Evolutionary conservation across 1,140 invertebrate species (phyloP).

Genomic region (Leptopilina clavipes): DNA sequence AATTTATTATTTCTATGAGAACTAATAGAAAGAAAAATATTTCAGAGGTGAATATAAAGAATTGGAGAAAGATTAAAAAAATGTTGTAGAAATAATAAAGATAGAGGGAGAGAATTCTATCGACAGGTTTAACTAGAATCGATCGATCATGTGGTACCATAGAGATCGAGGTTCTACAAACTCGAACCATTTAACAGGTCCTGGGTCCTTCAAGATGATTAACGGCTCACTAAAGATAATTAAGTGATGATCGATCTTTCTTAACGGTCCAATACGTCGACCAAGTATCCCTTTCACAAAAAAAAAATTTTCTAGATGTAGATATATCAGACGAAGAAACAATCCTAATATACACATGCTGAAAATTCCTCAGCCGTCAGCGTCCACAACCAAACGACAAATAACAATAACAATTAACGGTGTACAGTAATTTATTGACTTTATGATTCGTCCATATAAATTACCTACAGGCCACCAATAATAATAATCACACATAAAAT

Average conservation of each 20-base stretch:
- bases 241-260: slow-evolving; percentile 53
- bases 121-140: slow-evolving; percentile 26
- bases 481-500: too few species aligned
- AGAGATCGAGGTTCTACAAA: slow-evolving; percentile 42
- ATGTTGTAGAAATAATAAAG: slow-evolving; percentile 10
- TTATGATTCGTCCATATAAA: too few species aligned
- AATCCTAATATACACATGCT: slow-evolving; percentile 2
- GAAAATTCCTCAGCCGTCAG: slow-evolving; percentile 13
- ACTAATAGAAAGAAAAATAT: neutral
- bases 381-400: slow-evolving; percentile 3
- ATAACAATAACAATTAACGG: slow-evolving; percentile 28
- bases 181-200: slow-evolving; percentile 28
- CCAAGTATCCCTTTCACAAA: slow-evolving; percentile 19
- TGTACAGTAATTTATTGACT: slow-evolving; percentile 14
- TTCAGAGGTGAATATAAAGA: neutral
- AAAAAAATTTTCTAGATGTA: neutral
- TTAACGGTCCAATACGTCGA: slow-evolving; percentile 37
- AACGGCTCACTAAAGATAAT: slow-evolving; percentile 47
- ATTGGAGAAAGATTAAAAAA: neutral
- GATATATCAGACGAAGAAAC: slow-evolving; percentile 31
- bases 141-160: slow-evolving; percentile 38
- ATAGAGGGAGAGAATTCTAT: slow-evolving; percentile 25
- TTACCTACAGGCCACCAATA: slow-evolving; percentile 3
- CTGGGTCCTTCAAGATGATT: slow-evolving; percentile 41
- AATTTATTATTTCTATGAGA: neutral